Conservation (phyloP, 1,140 invertebrate genomes). For the Teleopsis dalmanni region DNA sequence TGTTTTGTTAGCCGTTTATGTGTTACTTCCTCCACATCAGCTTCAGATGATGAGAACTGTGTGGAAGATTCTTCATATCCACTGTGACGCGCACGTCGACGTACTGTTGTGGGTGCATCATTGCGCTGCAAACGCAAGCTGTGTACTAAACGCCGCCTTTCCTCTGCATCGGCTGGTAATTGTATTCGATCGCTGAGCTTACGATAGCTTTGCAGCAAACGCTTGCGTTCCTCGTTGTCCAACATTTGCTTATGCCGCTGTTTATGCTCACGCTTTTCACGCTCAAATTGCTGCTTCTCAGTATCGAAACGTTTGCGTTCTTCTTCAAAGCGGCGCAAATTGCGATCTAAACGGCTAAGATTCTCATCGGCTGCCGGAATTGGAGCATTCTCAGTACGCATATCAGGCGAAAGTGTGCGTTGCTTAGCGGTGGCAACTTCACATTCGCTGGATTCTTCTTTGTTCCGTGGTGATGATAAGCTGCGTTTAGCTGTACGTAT, state of each 20-base stretch:
- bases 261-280: slow-evolving; percentile 40
- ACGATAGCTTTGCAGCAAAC: slow-evolving; percentile 33
- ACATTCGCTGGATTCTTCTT: slow-evolving; percentile 35
- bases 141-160: slow-evolving; percentile 32
- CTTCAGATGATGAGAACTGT: slow-evolving; percentile 39
- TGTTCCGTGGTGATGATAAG: slow-evolving; percentile 32
- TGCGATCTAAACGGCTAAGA: slow-evolving; percentile 30
- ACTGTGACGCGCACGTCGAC: slow-evolving; percentile 22
- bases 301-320: slow-evolving; percentile 39
- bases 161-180: slow-evolving; percentile 33
- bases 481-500: slow-evolving; percentile 30
- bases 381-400: too few species aligned
- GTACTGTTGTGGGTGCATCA: slow-evolving; percentile 14
- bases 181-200: slow-evolving; percentile 40
- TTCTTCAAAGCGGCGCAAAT: slow-evolving; percentile 38
- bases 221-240: slow-evolving; percentile 37
- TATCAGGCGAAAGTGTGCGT: not conserved
- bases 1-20: not conserved
- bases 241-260: slow-evolving; percentile 34
- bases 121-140: slow-evolving; percentile 31
- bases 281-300: slow-evolving; percentile 37
- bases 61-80: slow-evolving; percentile 40
- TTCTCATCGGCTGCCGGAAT: slow-evolving; percentile 17
- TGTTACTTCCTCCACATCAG: slow-evolving; percentile 9
- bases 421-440: slow-evolving; percentile 1